phyloP scores from a whole-genome alignment of 2,113 vertebrate species.

The Tringa solitaria region DNA sequence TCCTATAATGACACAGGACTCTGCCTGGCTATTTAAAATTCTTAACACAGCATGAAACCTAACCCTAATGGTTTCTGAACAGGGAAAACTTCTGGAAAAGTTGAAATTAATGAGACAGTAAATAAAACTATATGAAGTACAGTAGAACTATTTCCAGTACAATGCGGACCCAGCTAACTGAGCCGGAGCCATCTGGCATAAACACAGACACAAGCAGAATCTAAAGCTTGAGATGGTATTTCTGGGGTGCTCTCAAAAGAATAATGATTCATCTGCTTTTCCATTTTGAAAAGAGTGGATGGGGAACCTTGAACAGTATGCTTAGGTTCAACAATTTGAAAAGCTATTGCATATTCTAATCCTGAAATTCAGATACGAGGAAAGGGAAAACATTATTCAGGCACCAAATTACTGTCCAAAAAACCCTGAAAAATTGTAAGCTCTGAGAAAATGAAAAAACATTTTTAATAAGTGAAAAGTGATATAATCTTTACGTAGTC shows the following conservation, averaged over 20 bases:
- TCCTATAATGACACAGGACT: background rate
- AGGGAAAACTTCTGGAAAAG: conserved; percentile 60
- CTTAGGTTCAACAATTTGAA: conserved; percentile 15
- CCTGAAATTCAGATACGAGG: background rate
- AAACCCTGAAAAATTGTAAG: background rate
- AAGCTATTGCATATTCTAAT: background rate
- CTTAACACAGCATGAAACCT: conserved; percentile 7
- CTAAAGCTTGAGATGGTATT: background rate
- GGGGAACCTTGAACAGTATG: background rate
- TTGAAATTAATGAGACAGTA: conserved; percentile 73
- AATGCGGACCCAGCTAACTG: conserved; percentile 32
- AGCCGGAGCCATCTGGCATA: conserved; percentile 58
- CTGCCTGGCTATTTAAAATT: conserved; percentile 33
- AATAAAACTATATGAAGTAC: conserved; percentile 46
- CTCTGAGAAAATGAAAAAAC: conserved; percentile 1
- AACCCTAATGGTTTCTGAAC: conserved; percentile 51
- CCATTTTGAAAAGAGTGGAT: background rate
- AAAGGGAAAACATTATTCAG: background rate
- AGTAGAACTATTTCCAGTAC: conserved; percentile 46
- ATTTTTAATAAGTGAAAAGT: background rate
- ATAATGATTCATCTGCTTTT: background rate
- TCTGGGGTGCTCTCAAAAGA: background rate
- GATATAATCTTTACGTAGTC: background rate
- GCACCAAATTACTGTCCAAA: background rate
- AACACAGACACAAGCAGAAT: conserved; percentile 13